Base-by-base conservation (phyloP, 2,888 invertebrate species). In the Synanthedon myopaeformis region DNA sequence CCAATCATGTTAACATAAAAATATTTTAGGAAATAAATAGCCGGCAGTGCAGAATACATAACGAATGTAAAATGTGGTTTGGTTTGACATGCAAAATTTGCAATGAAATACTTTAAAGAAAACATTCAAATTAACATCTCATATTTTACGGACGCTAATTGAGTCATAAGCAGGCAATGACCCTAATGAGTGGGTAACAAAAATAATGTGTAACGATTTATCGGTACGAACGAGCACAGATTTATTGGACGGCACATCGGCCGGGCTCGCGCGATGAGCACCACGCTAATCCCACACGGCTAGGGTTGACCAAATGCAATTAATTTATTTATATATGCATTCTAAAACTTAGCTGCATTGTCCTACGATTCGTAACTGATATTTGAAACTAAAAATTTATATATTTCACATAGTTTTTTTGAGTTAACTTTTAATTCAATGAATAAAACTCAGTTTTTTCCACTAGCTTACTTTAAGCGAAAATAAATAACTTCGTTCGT, bases 161-260 rank as follows among this genome's bases (percentile, higher is more conserved):
- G 83, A 85, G 82, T 77, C 84, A 83, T 83, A 76, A 76, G 79
- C 81, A 82, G 85, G 69, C 86, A 85, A 86, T 82, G 86, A 86
- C 87, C 86, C 81, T 84, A 85, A 85, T 84, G 85, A 84, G 85
- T 74, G 76, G 78, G 79, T 75, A 84, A 85, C 84, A 83, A 83
- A 85, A 86, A 86, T 86, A 86, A 85, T 86, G 82, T 75, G 67
- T 68, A 69, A 75, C 82, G 81, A 86, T 86, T 83, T 86, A 86
- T 85, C 72, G 81, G 64, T 75, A 83, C 81, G 83, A 80, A 74
- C 76, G 82, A 79, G 79, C 79, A 77, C 76, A 74, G 83, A 87
- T 86, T 87, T 87, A 86, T 84, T 72, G 67, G 72, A 73, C 67
- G 67, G 63, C 59, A 64, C 66, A 70, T 64, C 67, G 64, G 69